Evolutionary conservation across 2,888 invertebrate genomes (phyloP).

Genomic region (Adela reaumurella): DNA sequence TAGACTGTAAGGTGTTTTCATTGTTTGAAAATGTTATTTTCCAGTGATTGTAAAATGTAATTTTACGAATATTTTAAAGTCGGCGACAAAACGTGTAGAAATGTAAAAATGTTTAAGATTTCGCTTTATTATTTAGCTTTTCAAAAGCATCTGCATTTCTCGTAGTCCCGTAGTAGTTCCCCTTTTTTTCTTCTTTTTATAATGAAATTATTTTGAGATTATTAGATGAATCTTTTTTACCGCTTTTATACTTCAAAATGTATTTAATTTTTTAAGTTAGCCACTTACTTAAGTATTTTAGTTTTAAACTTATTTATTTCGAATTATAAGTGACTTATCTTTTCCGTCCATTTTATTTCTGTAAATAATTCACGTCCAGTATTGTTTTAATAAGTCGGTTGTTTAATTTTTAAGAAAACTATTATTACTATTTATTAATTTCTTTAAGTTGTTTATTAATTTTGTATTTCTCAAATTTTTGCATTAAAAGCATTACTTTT

Average conservation of each 20-base stretch:
- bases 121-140: constrained; percentile 1
- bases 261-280: constrained; percentile 1
- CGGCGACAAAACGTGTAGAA: too few species aligned
- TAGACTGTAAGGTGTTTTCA: constrained; percentile 14
- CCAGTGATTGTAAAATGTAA: background rate
- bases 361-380: constrained; percentile 8
- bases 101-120: too few species aligned
- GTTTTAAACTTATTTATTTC: constrained; percentile 12
- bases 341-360: constrained; percentile 43
- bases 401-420: constrained; percentile 2
- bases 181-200: background rate
- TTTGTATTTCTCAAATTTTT: background rate
- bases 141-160: constrained; percentile 15
- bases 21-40: constrained; percentile 4
- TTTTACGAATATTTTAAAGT: background rate
- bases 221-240: constrained; percentile 21
- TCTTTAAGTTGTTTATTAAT: background rate
- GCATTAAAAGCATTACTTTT: too few species aligned
- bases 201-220: constrained; percentile 52
- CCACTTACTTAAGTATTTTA: constrained; percentile 11
- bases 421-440: constrained; percentile 5
- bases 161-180: constrained; percentile 18
- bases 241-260: constrained; percentile 6
- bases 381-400: constrained; percentile 5
- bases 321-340: constrained; percentile 26